Conservation (phyloP, 2,113 vertebrate genomes). For the Scopus umbretta region DNA sequence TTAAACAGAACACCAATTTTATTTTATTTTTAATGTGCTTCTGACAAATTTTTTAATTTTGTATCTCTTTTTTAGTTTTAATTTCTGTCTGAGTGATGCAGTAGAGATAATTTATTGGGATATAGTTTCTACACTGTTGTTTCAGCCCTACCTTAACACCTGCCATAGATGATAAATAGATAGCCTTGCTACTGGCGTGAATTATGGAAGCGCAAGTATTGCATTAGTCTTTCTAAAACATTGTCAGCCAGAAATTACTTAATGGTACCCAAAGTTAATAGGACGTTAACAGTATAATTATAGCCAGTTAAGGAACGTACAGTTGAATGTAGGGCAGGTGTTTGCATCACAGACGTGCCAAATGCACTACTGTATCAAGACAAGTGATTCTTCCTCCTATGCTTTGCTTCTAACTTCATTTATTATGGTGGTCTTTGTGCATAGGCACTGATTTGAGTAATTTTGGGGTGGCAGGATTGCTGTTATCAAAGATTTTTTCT, state of each 20-base stretch:
- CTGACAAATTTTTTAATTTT: neutral
- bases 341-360: neutral
- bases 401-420: neutral
- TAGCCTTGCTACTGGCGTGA: neutral
- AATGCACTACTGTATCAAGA: neutral
- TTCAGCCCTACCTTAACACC: neutral
- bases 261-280: neutral
- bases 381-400: neutral
- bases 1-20: neutral
- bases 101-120: neutral
- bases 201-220: neutral
- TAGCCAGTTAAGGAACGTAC: neutral
- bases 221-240: neutral
- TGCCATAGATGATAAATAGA: neutral
- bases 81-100: neutral
- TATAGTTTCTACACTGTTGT: neutral
- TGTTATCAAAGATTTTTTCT: neutral
- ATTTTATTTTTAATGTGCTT: neutral
- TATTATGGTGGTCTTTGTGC: neutral
- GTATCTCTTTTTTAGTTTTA: neutral
- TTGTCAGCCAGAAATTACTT: neutral
- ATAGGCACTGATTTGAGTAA: neutral
- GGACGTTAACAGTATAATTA: neutral
- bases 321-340: neutral
- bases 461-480: neutral